phyloP scores from a whole-genome alignment of 1,140 invertebrate species.

The Drosophila watanabei region DNA sequence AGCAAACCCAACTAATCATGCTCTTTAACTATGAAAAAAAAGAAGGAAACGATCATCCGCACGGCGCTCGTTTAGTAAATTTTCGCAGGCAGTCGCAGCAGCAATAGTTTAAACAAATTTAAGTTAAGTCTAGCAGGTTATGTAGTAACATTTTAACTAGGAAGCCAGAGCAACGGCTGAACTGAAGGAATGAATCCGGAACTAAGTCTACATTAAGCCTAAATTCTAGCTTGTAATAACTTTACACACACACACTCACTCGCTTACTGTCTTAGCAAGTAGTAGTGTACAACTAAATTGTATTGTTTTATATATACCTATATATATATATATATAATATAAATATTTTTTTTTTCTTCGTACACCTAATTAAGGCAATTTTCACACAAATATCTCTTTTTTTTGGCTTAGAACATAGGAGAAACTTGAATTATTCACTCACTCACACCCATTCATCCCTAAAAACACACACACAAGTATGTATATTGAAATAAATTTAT shows the following conservation, averaged over 20 bases:
- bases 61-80: slow-evolving; percentile 19
- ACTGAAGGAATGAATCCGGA: slow-evolving; percentile 14
- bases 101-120: slow-evolving; percentile 35
- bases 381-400: slow-evolving; percentile 44
- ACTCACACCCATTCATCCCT: slow-evolving; percentile 11
- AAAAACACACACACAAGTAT: slow-evolving; percentile 24
- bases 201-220: slow-evolving; percentile 22
- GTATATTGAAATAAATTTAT: slow-evolving; percentile 78
- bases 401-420: slow-evolving; percentile 43
- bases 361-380: slow-evolving; percentile 30
- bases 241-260: slow-evolving; percentile 4
- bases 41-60: background rate
- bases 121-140: slow-evolving; percentile 25
- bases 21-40: background rate
- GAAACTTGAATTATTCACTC: slow-evolving; percentile 18
- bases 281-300: slow-evolving; percentile 4
- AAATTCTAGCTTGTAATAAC: slow-evolving; percentile 22
- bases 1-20: slow-evolving; percentile 12
- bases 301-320: slow-evolving; percentile 52
- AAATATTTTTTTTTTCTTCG: slow-evolving; percentile 38
- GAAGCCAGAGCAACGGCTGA: slow-evolving; percentile 7
- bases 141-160: slow-evolving; percentile 30
- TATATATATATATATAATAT: slow-evolving; percentile 8
- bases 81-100: slow-evolving; percentile 19
- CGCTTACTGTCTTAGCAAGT: slow-evolving; percentile 4